Conservation (phyloP, 2,797 vertebrate genomes). For the Accipiter badius region DNA sequence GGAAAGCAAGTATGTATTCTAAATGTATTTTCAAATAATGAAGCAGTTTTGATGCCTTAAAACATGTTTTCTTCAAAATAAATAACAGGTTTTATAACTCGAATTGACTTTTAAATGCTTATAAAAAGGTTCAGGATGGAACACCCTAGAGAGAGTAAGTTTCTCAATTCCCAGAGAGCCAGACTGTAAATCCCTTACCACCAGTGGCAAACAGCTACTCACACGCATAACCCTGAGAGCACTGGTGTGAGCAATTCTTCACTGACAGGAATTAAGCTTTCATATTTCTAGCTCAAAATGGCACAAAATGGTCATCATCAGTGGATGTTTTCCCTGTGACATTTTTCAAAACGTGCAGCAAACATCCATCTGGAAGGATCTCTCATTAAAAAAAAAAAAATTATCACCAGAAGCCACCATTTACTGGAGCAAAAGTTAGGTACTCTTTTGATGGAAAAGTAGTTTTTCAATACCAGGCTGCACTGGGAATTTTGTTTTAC, state of each 20-base stretch:
- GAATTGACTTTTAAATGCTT: slow-evolving; percentile 50
- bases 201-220: not conserved
- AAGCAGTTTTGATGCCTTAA: slow-evolving; percentile 47
- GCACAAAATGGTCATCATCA: not conserved
- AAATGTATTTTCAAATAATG: slow-evolving; percentile 60
- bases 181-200: not conserved
- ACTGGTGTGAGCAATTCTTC: not conserved
- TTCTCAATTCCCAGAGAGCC: not conserved
- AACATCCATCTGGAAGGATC: not conserved
- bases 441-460: not conserved
- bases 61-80: slow-evolving; percentile 51
- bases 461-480: not conserved
- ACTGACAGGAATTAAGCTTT: not conserved
- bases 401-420: not conserved
- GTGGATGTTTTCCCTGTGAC: not conserved
- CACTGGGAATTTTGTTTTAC: not conserved
- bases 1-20: not conserved
- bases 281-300: not conserved
- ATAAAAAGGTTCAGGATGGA: slow-evolving; percentile 3
- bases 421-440: not conserved
- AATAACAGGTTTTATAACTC: slow-evolving; percentile 57
- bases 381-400: not conserved
- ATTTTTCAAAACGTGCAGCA: not conserved
- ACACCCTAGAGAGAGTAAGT: slow-evolving; percentile 14
- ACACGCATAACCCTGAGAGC: not conserved